phyloP scores from a whole-genome alignment of 2,113 vertebrate species.

The Syngnathus scovelli region DNA sequence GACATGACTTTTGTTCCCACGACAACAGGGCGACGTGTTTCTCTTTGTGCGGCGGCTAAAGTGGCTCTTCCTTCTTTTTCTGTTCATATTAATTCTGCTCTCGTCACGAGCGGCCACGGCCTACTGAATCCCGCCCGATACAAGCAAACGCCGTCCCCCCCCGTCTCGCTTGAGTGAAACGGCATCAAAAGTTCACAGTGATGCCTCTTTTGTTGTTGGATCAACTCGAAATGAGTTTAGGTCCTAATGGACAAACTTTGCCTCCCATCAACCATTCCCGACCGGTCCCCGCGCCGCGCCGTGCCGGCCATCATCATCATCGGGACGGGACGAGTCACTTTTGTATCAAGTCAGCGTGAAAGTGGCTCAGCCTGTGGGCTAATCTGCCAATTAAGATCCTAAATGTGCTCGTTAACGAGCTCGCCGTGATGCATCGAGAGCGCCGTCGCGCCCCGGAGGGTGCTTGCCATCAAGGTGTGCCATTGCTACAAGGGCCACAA shows the following conservation, averaged over 20 bases:
- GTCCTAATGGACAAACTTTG: constrained; percentile 11
- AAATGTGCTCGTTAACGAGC: constrained; percentile 57
- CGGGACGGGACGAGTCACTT: constrained; percentile 6
- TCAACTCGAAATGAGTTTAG: not conserved
- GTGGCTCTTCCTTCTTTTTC: constrained; percentile 14
- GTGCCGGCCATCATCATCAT: constrained; percentile 11
- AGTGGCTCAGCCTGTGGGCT: constrained; percentile 48
- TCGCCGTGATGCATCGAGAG: constrained; percentile 21
- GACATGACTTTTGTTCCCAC: not conserved
- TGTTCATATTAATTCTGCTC: constrained; percentile 9
- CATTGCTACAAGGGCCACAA: not conserved
- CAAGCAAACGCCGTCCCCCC: constrained; percentile 28
- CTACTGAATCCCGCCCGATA: constrained; percentile 27
- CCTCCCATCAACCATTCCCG: constrained; percentile 10
- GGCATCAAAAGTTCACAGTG: not conserved
- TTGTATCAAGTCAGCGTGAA: constrained; percentile 52
- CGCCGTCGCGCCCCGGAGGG: not conserved
- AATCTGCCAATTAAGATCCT: constrained; percentile 60
- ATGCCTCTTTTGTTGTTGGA: not conserved
- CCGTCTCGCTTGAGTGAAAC: not conserved
- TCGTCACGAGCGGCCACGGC: constrained; percentile 25
- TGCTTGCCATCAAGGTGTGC: not conserved
- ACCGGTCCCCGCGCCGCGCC: constrained; percentile 6
- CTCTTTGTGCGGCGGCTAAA: constrained; percentile 4
- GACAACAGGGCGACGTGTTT: not conserved